These are phyloP conservation scores for Ictalurus punctatus DNA, from an alignment of 2,113 vertebrate genomes.

Conservation along the genomic window DNA sequence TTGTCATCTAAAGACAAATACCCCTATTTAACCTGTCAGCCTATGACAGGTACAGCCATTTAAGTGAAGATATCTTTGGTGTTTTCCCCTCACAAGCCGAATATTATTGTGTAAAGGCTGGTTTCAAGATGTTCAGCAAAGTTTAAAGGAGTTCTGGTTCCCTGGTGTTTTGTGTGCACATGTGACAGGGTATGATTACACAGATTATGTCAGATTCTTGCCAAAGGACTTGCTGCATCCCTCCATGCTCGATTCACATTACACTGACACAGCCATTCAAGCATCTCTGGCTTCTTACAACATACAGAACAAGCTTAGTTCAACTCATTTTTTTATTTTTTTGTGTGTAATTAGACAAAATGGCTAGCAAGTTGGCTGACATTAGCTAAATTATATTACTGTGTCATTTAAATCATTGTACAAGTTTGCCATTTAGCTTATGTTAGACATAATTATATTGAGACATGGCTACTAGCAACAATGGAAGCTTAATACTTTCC, in stretches of 20 bases:
- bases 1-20: slow-evolving; percentile 59
- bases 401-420: too few species aligned
- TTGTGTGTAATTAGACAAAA: not conserved
- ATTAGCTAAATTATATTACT: too few species aligned
- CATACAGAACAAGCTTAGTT: not conserved
- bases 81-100: slow-evolving; percentile 42
- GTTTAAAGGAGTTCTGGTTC: slow-evolving; percentile 15
- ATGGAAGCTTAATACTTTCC: not conserved
- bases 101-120: slow-evolving; percentile 51
- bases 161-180: slow-evolving; percentile 12
- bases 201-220: slow-evolving; percentile 14
- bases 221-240: not conserved
- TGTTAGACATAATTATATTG: too few species aligned
- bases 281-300: not conserved
- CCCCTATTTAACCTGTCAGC: slow-evolving; percentile 60
- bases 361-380: not conserved
- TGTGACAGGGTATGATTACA: slow-evolving; percentile 19
- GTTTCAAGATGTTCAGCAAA: slow-evolving; percentile 59
- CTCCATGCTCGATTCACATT: slow-evolving; percentile 16
- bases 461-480: slow-evolving; percentile 26
- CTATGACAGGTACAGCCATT: slow-evolving; percentile 56
- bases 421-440: too few species aligned
- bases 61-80: slow-evolving; percentile 53
- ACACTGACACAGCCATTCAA: not conserved
- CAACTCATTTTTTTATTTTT: not conserved